Base-by-base conservation (phyloP, 2,888 invertebrate species). In the Pterostichus niger region DNA sequence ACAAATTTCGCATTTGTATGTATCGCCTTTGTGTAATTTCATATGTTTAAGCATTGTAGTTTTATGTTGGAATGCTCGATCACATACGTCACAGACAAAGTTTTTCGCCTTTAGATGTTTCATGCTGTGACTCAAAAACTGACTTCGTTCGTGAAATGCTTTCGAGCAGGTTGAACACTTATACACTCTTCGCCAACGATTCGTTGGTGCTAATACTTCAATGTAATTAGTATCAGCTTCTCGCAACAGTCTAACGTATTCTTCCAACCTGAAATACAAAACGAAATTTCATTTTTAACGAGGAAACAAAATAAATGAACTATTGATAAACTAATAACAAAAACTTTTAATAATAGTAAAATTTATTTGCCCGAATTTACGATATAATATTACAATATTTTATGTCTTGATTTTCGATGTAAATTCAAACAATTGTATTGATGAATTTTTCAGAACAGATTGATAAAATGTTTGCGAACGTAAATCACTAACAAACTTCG, bases 401-500 rank as follows among this genome's bases (percentile, higher is more conserved):
- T 75, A 77, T 84, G 83, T 84, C 79, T 61, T 59, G 40, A 77
- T 73, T 68, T 81, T 49, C 59, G 33, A 31, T 83, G 76, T 24
- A 46, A 17, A 54, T 83, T 83, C n/a, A 84, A 68, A 49, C 17
- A 46, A 46, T 54, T 83, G n/a, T 56, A 59, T 61, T 83, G n/a
- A 81, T 44, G 76, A 82, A 84, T 24, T 44, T 33, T 49, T 56
- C 64, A 13, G 31, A 15, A 77, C 82, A 84, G 11, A 7, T 84
- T 79, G n/a, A 76, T 81, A 0, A 91, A 91, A 84, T 93, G 93
- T 83, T 91, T 91, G 71, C 92, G 87, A 40, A 89, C 89, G 85
- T 92, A 88, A 1, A 86, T 85, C 35, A 85, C 86, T 17, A 88
- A 83, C 76, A 87, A 85, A 76, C 86, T 86, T 68, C 86, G 87